These are phyloP conservation scores for Prochilodus magdalenae DNA, from an alignment of 2,113 vertebrate genomes.

Conservation along the genomic window DNA sequence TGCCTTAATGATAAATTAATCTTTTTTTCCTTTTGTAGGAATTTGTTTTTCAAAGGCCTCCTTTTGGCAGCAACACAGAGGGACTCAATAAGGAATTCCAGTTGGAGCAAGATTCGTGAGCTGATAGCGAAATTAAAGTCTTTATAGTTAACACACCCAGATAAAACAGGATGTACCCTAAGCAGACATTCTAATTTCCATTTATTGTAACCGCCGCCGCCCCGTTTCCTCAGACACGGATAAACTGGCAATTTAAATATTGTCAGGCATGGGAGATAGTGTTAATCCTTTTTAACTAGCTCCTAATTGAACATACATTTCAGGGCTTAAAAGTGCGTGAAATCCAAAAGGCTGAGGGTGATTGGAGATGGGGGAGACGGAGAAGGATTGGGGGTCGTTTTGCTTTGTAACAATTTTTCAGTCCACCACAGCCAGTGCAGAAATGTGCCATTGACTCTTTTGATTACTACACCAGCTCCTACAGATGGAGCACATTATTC, in stretches of 20 bases:
- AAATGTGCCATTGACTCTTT: slow-evolving; percentile 42
- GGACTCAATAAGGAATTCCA: slow-evolving; percentile 90
- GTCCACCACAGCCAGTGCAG: not conserved
- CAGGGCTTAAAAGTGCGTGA: slow-evolving; percentile 56
- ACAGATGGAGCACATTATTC: slow-evolving; percentile 38
- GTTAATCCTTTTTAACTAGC: slow-evolving; percentile 87
- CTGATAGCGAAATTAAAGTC: slow-evolving; percentile 94
- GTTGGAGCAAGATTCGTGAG: slow-evolving; percentile 91
- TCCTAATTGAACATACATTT: slow-evolving; percentile 85
- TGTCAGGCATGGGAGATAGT: slow-evolving; percentile 84
- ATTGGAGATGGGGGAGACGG: not conserved
- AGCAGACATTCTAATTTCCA: slow-evolving; percentile 87
- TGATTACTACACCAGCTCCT: slow-evolving; percentile 44
- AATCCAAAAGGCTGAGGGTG: slow-evolving; percentile 32
- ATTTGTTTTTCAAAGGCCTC: slow-evolving; percentile 95
- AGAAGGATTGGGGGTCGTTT: slow-evolving; percentile 5
- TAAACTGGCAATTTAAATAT: slow-evolving; percentile 89
- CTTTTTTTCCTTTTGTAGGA: slow-evolving; percentile 93
- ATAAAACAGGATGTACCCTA: slow-evolving; percentile 85
- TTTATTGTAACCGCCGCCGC: slow-evolving; percentile 84
- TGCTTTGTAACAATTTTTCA: slow-evolving; percentile 42
- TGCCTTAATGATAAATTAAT: slow-evolving; percentile 99
- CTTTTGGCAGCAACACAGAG: slow-evolving; percentile 91
- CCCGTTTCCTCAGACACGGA: slow-evolving; percentile 83
- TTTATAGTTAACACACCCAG: slow-evolving; percentile 86